phyloP scores from a whole-genome alignment of 2,888 invertebrate species.

The Strigamia maritima region DNA sequence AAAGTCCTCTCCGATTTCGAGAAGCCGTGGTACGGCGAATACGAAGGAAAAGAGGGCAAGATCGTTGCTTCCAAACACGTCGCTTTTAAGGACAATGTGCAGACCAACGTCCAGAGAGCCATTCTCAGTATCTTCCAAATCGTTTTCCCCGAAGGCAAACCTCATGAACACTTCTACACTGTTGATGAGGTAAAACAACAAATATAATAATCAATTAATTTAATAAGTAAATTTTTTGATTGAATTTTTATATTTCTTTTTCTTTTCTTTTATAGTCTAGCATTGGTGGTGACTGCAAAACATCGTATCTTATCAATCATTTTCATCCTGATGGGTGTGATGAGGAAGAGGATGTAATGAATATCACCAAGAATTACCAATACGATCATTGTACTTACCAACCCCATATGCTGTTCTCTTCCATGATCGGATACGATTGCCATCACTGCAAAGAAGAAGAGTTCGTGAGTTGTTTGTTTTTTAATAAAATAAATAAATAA shows the following conservation, averaged over 20 bases:
- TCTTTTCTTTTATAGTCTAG: conserved; percentile 19
- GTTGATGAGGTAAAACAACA: background rate
- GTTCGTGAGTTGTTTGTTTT: background rate
- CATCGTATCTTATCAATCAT: conserved; percentile 38
- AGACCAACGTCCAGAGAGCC: background rate
- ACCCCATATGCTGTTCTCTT: conserved; percentile 36
- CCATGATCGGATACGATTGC: conserved; percentile 41
- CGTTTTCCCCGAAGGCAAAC: background rate
- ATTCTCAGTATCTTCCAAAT: background rate
- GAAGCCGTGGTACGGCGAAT: background rate
- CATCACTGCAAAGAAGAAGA: conserved; percentile 35
- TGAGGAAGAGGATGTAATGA: conserved; percentile 36
- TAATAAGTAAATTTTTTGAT: background rate
- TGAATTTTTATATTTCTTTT: background rate
- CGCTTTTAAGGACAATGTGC: background rate
- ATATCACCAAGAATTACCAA: conserved; percentile 39
- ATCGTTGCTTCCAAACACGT: background rate
- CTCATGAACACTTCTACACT: background rate
- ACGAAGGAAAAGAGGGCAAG: background rate
- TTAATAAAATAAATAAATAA: no score
- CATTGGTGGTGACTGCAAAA: conserved; percentile 41
- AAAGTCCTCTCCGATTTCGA: background rate
- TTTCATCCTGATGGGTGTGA: conserved; percentile 23
- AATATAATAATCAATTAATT: background rate
- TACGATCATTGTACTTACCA: conserved; percentile 37